phyloP scores from a whole-genome alignment of 1,140 invertebrate species.

The Drosophila equinoxialis region DNA sequence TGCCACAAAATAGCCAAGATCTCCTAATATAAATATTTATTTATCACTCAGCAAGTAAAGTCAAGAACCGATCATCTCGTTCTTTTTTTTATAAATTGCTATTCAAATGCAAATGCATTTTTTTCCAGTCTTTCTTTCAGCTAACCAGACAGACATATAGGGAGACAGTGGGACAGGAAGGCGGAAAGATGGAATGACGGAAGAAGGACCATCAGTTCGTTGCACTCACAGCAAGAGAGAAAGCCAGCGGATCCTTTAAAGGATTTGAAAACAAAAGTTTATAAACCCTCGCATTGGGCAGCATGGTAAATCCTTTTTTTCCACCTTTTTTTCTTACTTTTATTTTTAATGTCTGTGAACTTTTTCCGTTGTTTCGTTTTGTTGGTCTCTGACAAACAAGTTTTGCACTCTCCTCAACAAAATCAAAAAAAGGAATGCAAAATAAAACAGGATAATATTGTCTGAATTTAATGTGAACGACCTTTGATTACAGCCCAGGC shows the following conservation, averaged over 20 bases:
- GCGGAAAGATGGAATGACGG: slow-evolving; percentile 40
- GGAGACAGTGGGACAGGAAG: slow-evolving; percentile 13
- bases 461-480: slow-evolving; percentile 65
- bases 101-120: slow-evolving; percentile 58
- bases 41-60: slow-evolving; percentile 48
- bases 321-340: background rate
- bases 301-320: slow-evolving; percentile 41
- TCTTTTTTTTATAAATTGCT: slow-evolving; percentile 24
- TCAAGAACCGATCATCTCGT: slow-evolving; percentile 66
- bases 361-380: slow-evolving; percentile 61
- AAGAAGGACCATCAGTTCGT: slow-evolving; percentile 59
- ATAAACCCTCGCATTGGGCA: slow-evolving; percentile 37
- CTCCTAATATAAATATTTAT: slow-evolving; percentile 35
- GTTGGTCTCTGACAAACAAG: slow-evolving; percentile 43
- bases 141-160: slow-evolving; percentile 9
- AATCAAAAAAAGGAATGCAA: slow-evolving; percentile 27
- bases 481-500: slow-evolving; percentile 36
- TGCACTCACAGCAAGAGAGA: slow-evolving; percentile 55
- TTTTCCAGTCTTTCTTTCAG: slow-evolving; percentile 25
- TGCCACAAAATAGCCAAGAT: background rate
- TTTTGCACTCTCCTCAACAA: slow-evolving; percentile 38
- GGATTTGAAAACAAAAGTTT: slow-evolving; percentile 59
- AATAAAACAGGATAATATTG: slow-evolving; percentile 58
- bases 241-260: slow-evolving; percentile 47
- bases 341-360: slow-evolving; percentile 68